These are phyloP conservation scores for Hirundo rustica DNA, from an alignment of 2,797 vertebrate species.

Conservation along the genomic window DNA sequence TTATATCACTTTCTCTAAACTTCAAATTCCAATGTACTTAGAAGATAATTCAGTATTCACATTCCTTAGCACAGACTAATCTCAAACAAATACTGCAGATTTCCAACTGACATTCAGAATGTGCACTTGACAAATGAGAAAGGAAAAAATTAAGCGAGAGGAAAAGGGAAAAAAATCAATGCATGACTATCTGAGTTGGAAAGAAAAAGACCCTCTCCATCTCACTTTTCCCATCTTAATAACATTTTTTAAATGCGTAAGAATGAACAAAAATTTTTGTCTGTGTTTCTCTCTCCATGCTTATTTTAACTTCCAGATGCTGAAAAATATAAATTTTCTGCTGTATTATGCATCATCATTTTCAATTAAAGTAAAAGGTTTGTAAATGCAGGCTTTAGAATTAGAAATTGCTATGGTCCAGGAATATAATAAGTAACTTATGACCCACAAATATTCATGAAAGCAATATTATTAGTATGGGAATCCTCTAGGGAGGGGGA, in stretches of 20 bases:
- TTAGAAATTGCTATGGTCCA: neutral
- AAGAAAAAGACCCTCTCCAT: neutral
- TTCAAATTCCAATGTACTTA: neutral
- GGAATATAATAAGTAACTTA: neutral
- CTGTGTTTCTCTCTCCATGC: neutral
- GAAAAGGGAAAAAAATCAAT: neutral
- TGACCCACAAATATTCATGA: neutral
- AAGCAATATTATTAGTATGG: neutral
- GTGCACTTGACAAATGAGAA: neutral
- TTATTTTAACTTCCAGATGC: neutral
- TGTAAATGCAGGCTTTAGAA: neutral
- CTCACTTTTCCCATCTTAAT: neutral
- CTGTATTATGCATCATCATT: accelerated
- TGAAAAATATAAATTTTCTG: neutral
- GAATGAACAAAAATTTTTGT: neutral
- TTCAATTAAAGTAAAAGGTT: neutral
- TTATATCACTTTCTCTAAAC: slow-evolving; percentile 1
- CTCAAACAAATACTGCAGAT: neutral
- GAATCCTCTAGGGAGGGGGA: neutral
- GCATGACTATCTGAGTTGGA: neutral
- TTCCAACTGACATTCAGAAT: neutral
- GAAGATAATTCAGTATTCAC: slow-evolving; percentile 4
- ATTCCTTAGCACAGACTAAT: neutral
- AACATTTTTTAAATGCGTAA: neutral
- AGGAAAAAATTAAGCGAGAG: neutral